Conservation (phyloP, 1,140 invertebrate genomes). For the Elysia chlorotica region DNA sequence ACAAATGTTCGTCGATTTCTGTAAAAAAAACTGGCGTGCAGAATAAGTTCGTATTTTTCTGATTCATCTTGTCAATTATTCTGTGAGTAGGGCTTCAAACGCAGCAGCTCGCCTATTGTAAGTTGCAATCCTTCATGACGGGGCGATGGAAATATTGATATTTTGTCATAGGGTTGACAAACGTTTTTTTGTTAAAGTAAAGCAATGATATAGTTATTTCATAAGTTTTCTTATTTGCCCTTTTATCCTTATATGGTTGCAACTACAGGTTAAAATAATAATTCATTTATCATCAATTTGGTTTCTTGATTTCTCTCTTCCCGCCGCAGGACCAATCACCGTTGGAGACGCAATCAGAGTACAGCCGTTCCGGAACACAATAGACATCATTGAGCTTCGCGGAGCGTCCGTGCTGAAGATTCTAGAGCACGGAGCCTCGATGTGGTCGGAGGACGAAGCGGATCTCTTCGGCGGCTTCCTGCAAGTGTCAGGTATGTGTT, state of each 20-base stretch:
- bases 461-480: constrained; percentile 69
- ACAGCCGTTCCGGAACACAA: constrained; percentile 74
- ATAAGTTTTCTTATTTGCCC: neutral
- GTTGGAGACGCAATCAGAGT: constrained; percentile 71
- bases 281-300: neutral
- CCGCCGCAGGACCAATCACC: constrained; percentile 67
- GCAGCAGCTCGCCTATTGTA: too few species aligned
- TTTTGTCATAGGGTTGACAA: neutral
- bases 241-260: neutral
- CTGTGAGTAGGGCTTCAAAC: too few species aligned
- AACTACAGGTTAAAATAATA: neutral
- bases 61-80: too few species aligned
- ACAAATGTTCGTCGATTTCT: too few species aligned
- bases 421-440: constrained; percentile 68
- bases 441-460: constrained; percentile 58
- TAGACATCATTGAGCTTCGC: constrained; percentile 71
- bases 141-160: neutral
- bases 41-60: too few species aligned
- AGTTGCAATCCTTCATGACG: too few species aligned
- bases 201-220: neutral
- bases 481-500: constrained; percentile 66
- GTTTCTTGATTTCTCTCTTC: neutral
- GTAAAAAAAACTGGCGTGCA: too few species aligned
- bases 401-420: constrained; percentile 70
- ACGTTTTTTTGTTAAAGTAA: neutral